A percentile compares a stretch with the other conserved stretches of the same genome.
phyloP scores from a whole-genome alignment of 2,797 vertebrate species.

The Allobates femoralis region DNA sequence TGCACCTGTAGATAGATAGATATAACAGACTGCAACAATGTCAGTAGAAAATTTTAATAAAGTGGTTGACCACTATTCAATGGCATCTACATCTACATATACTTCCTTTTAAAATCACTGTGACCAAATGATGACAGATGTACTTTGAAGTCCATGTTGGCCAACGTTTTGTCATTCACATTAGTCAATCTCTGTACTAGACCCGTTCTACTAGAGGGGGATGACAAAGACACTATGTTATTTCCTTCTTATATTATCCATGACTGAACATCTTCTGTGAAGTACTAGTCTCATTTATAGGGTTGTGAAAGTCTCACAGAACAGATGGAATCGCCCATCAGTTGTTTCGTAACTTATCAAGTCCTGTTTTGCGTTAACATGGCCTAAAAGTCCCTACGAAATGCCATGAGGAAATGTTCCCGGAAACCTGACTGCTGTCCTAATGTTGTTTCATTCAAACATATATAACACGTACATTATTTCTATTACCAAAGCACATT shows the following conservation, averaged over 20 bases:
- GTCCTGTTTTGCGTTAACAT: constrained; percentile 18
- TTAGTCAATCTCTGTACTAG: background rate
- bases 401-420: background rate
- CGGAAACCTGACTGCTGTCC: background rate
- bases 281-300: constrained; percentile 19
- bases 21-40: background rate
- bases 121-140: background rate
- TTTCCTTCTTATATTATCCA: constrained; percentile 32
- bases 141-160: background rate
- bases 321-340: constrained; percentile 37
- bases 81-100: background rate
- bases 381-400: background rate
- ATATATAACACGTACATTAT: background rate
- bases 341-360: constrained; percentile 34
- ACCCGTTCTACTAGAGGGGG: background rate
- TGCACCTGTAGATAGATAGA: background rate
- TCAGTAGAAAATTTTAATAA: background rate
- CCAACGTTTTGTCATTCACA: background rate
- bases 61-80: background rate
- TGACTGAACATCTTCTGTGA: constrained; percentile 17
- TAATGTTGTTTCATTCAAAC: background rate
- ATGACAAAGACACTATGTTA: constrained; percentile 42
- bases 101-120: background rate
- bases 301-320: constrained; percentile 43
- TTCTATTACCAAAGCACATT: constrained; percentile 25